A percentile compares a stretch with the other conserved stretches of the same genome.
Conservation (phyloP, 2,888 invertebrate genomes). For the Yponomeuta cagnagella region DNA sequence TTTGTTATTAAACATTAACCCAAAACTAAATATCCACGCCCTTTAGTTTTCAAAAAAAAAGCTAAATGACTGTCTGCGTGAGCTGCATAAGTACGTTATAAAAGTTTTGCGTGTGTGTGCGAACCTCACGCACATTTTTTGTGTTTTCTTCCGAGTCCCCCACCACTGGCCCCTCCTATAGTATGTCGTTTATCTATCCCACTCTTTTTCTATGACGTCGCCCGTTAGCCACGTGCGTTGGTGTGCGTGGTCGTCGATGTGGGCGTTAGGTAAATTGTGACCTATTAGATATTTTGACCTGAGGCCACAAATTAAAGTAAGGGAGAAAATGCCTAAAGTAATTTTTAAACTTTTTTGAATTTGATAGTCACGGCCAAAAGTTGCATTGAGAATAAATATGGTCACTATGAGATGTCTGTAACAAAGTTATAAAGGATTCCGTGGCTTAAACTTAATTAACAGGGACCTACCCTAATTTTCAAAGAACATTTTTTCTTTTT, state of each 20-base stretch:
- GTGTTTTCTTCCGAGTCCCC: constrained; percentile 60
- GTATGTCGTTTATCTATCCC: constrained; percentile 63
- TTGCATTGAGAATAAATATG: too few species aligned
- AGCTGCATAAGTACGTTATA: constrained; percentile 36
- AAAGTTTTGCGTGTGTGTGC: constrained; percentile 35
- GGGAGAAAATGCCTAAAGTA: constrained; percentile 32
- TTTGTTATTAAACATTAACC: too few species aligned
- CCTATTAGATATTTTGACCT: constrained; percentile 64
- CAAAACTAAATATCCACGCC: not conserved
- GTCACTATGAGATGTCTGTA: too few species aligned
- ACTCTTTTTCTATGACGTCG: constrained; percentile 69
- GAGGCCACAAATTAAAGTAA: constrained; percentile 42
- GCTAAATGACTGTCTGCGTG: constrained; percentile 37
- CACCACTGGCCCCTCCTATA: constrained; percentile 56
- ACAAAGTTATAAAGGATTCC: too few species aligned
- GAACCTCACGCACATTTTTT: constrained; percentile 70
- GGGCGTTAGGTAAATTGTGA: constrained; percentile 68
- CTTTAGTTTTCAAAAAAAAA: not conserved
- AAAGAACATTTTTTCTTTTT: too few species aligned
- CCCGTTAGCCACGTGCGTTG: constrained; percentile 32
- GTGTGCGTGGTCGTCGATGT: constrained; percentile 51
- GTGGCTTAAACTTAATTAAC: too few species aligned
- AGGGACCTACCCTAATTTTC: too few species aligned
- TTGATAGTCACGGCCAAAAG: too few species aligned
- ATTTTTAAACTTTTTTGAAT: constrained; percentile 11